A percentile compares a stretch with the other conserved stretches of the same genome.
phyloP scores from a whole-genome alignment of 2,113 vertebrate species.

The Murina feae region DNA sequence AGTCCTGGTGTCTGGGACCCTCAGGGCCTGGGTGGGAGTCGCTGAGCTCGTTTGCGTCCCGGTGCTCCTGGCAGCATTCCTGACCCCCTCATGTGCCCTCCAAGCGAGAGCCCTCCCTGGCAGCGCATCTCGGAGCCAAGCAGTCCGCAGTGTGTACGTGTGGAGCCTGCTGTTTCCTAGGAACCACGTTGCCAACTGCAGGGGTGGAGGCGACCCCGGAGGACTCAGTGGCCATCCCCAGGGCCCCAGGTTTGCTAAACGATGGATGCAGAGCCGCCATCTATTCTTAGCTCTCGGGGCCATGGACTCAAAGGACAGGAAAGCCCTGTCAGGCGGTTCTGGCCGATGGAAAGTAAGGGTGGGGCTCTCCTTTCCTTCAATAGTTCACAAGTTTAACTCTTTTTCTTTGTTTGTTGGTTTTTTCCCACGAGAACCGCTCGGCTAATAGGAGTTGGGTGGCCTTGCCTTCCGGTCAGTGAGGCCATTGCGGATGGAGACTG shows the following conservation, averaged over 20 bases:
- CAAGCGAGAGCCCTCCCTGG: slow-evolving; percentile 13
- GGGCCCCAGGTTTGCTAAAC: slow-evolving; percentile 64
- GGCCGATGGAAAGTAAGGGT: slow-evolving; percentile 44
- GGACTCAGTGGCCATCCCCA: slow-evolving; percentile 26
- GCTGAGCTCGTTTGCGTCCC: background rate
- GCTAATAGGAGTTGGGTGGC: background rate
- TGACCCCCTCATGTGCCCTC: background rate
- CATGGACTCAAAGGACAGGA: slow-evolving; percentile 55
- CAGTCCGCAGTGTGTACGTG: background rate
- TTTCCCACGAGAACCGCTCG: background rate
- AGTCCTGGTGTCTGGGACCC: background rate
- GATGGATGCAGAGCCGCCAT: slow-evolving; percentile 52
- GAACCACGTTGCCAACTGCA: slow-evolving; percentile 11
- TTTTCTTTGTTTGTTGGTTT: background rate
- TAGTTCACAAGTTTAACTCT: slow-evolving; percentile 27
- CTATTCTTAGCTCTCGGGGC: slow-evolving; percentile 64
- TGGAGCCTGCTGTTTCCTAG: background rate
- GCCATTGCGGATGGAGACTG: background rate
- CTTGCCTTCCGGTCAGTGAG: background rate
- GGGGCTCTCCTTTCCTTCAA: slow-evolving; percentile 45
- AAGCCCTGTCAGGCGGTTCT: slow-evolving; percentile 53
- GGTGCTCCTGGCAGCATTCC: background rate
- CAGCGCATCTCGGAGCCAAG: background rate
- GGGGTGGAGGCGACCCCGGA: slow-evolving; percentile 22
- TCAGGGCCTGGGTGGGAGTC: background rate